phyloP scores from a whole-genome alignment of 2,113 vertebrate genomes.

The Psittacus erithacus region DNA sequence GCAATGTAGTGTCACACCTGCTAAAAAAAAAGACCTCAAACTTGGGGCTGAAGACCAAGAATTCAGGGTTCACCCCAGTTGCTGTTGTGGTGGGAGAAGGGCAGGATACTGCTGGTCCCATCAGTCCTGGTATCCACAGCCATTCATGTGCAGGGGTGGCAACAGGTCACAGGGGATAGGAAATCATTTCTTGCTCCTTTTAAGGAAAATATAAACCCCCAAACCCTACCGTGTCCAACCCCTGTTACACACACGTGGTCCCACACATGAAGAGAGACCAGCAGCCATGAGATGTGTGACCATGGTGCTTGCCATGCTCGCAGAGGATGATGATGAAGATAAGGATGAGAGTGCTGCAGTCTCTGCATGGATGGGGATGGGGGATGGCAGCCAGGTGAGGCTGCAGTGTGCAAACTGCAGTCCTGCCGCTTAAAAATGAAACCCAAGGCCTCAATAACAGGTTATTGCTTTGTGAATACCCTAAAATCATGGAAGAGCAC shows the following conservation, averaged over 20 bases:
- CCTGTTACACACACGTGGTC: not conserved
- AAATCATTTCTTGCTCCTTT: not conserved
- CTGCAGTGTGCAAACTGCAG: not conserved
- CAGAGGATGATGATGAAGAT: not conserved
- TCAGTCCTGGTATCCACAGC: not conserved
- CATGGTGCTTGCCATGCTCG: not conserved
- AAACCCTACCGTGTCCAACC: not conserved
- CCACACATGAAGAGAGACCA: not conserved
- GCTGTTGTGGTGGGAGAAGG: not conserved
- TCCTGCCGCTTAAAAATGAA: accelerated
- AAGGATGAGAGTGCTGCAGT: not conserved
- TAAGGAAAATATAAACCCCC: not conserved
- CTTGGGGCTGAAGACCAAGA: not conserved
- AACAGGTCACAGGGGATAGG: not conserved
- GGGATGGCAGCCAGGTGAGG: not conserved
- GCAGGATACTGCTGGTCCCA: not conserved
- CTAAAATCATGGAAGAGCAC: not conserved
- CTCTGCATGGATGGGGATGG: not conserved
- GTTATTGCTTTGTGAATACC: not conserved
- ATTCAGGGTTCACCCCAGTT: not conserved
- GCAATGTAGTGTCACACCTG: not conserved
- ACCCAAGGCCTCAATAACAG: not conserved
- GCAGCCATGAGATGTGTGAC: not conserved
- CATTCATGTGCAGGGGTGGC: accelerated
- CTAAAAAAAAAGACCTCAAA: not conserved